These are phyloP conservation scores for Peromyscus maniculatus DNA, from an alignment of 2,113 vertebrate genomes.

Conservation along the genomic window DNA sequence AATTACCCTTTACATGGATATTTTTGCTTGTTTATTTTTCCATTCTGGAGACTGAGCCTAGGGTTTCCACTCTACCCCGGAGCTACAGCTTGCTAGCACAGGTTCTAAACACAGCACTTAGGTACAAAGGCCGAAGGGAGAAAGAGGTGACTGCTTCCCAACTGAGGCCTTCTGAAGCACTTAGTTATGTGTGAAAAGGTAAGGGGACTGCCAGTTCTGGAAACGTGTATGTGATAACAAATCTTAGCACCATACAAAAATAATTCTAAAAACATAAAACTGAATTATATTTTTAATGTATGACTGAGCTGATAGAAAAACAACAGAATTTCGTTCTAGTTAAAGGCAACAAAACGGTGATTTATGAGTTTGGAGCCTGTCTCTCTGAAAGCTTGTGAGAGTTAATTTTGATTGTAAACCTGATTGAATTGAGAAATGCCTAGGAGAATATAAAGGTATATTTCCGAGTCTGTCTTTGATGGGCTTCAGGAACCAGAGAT, in stretches of 20 bases:
- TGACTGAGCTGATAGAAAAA: conserved; percentile 15
- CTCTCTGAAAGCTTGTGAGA: neutral
- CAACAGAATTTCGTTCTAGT: neutral
- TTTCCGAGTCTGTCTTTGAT: neutral
- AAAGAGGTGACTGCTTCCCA: neutral
- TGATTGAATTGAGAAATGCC: neutral
- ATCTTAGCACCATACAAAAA: neutral
- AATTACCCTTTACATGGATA: neutral
- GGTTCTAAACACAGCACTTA: neutral
- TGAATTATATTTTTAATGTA: neutral
- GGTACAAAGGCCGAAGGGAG: neutral
- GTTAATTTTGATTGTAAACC: neutral
- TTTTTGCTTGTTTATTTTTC: neutral
- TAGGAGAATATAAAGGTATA: neutral
- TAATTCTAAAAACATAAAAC: conserved; percentile 22
- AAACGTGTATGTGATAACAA: neutral
- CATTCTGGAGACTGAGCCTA: neutral
- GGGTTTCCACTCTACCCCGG: neutral
- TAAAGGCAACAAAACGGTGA: conserved; percentile 7
- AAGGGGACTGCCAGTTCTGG: neutral
- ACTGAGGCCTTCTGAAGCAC: neutral
- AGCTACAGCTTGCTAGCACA: too few species aligned
- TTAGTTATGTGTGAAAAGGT: neutral
- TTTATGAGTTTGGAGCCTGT: neutral
- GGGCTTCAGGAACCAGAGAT: neutral